phyloP scores from a whole-genome alignment of 2,113 vertebrate genomes.

The Thalassarche chlororhynchos region DNA sequence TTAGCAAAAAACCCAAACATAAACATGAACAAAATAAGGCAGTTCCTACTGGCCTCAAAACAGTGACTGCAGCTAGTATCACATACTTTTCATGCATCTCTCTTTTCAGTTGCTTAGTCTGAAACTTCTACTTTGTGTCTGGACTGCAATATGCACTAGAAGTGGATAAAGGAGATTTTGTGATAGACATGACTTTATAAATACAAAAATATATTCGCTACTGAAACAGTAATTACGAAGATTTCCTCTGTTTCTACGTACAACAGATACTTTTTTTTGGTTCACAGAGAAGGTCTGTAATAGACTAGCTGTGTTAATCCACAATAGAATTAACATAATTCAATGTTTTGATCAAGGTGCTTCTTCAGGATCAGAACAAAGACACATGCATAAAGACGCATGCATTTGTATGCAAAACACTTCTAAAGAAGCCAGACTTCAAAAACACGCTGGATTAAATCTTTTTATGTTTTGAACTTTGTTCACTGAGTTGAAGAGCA shows the following conservation, averaged over 20 bases:
- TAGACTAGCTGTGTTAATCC: not conserved
- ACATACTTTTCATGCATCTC: not conserved
- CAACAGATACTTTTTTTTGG: not conserved
- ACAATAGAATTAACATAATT: not conserved
- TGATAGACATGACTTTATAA: not conserved
- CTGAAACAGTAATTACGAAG: not conserved
- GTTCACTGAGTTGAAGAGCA: not conserved
- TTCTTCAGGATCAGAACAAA: slow-evolving; percentile 14
- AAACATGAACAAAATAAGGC: not conserved
- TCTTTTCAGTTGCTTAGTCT: not conserved
- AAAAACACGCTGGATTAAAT: not conserved
- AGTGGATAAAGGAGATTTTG: not conserved
- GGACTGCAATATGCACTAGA: not conserved
- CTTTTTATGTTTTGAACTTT: slow-evolving; percentile 7
- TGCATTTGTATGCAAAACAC: not conserved
- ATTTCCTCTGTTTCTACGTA: not conserved
- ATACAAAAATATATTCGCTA: not conserved
- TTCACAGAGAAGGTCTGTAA: not conserved
- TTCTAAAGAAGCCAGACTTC: slow-evolving; percentile 12
- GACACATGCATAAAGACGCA: not conserved
- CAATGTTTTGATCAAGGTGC: not conserved
- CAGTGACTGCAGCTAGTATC: not conserved
- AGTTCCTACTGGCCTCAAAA: not conserved
- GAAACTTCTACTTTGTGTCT: not conserved
- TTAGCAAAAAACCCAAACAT: not conserved